Percentiles rank a stretch among this genome's conserved stretches.
These are phyloP conservation scores for Regulus satrapa DNA, from an alignment of 2,113 vertebrate genomes.

Conservation along the genomic window DNA sequence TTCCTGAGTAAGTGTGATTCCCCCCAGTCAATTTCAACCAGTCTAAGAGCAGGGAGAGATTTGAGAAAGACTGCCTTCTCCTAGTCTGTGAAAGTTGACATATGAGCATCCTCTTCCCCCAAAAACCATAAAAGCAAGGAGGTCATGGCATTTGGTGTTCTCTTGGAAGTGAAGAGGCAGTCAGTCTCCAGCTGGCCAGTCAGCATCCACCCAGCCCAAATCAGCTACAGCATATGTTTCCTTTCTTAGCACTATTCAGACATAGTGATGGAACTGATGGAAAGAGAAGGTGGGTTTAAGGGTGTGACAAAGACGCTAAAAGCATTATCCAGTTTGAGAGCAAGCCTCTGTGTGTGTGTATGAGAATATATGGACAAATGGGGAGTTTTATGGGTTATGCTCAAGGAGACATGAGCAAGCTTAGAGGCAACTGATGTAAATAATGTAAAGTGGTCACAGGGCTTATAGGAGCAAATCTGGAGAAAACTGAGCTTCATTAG, in stretches of 20 bases:
- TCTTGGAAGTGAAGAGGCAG: not conserved
- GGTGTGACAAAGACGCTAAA: not conserved
- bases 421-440: not conserved
- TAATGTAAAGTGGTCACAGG: not conserved
- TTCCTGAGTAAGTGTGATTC: not conserved
- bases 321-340: too few relatives aligned
- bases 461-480: not conserved
- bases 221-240: not conserved
- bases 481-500: slow-evolving; percentile 9
- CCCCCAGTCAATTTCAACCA: not conserved
- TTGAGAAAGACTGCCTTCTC: not conserved
- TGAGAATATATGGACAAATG: not conserved
- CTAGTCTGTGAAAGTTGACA: not conserved
- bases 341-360: not conserved
- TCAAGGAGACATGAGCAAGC: not conserved
- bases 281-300: not conserved
- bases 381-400: not conserved
- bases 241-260: not conserved
- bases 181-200: not conserved
- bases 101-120: not conserved
- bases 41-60: not conserved
- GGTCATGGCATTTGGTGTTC: not conserved
- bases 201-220: not conserved
- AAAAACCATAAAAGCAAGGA: not conserved
- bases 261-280: not conserved